These are phyloP conservation scores for Caloenas nicobarica DNA, from an alignment of 2,113 vertebrate genomes.

Conservation along the genomic window DNA sequence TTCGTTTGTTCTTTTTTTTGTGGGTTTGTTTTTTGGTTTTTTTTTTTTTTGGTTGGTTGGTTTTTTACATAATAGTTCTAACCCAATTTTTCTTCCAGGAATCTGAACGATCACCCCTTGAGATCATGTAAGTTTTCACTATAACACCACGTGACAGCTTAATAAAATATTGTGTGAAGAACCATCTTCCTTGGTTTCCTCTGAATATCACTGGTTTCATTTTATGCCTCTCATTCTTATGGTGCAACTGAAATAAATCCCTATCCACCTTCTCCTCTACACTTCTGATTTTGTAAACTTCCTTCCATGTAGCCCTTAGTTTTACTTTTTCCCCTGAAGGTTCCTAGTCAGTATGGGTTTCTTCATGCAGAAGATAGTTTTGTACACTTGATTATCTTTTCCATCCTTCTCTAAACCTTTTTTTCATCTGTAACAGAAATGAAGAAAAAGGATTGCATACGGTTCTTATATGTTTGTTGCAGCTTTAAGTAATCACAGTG, in stretches of 20 bases:
- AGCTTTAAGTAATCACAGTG: not conserved
- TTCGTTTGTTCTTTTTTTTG: too few species aligned
- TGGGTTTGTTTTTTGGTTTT: too few species aligned
- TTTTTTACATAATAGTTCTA: not conserved
- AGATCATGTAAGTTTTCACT: not conserved
- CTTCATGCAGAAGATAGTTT: not conserved
- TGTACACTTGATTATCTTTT: not conserved
- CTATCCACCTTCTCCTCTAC: not conserved
- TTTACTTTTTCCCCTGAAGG: not conserved
- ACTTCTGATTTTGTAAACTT: not conserved
- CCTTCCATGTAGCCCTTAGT: not conserved
- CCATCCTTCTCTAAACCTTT: not conserved
- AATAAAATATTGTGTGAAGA: not conserved
- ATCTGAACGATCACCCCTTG: not conserved
- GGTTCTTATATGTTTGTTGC: not conserved
- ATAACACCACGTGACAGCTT: not conserved
- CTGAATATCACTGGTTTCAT: not conserved
- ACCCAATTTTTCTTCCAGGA: not conserved
- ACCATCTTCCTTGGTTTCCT: not conserved
- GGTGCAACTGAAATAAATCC: not conserved
- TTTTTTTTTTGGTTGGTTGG: too few species aligned
- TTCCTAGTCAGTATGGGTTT: not conserved
- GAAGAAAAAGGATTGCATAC: not conserved
- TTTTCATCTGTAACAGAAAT: not conserved
- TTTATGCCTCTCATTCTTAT: not conserved